Conservation (phyloP, 2,888 invertebrate species). For the Tortrix viridana region DNA sequence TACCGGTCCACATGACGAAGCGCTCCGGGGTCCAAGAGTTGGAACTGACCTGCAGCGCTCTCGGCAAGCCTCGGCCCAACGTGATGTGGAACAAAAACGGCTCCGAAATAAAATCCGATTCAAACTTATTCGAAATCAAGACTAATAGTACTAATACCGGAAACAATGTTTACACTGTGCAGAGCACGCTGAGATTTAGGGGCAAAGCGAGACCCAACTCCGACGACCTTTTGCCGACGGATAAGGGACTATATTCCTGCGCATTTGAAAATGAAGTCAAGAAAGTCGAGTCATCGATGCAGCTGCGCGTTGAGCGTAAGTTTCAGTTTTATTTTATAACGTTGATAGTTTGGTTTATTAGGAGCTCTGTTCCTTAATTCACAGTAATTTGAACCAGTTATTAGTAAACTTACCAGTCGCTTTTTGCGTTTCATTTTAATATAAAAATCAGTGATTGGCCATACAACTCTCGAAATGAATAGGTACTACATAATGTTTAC, state of each 20-base stretch:
- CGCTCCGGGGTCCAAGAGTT: constrained; percentile 92
- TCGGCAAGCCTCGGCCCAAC: constrained; percentile 93
- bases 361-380: too few relatives aligned
- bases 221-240: constrained; percentile 91
- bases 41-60: constrained; percentile 92
- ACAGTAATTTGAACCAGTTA: too few relatives aligned
- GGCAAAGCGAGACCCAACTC: constrained; percentile 90
- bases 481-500: too few relatives aligned
- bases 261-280: constrained; percentile 95
- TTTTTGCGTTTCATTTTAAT: too few relatives aligned
- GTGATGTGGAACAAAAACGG: constrained; percentile 95
- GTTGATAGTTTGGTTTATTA: too few relatives aligned
- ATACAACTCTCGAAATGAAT: too few relatives aligned
- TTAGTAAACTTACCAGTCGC: too few relatives aligned
- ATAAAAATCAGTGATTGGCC: too few relatives aligned
- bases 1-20: constrained; percentile 92
- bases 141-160: constrained; percentile 90
- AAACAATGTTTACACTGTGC: constrained; percentile 92
- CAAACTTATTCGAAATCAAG: constrained; percentile 91
- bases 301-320: constrained; percentile 95
- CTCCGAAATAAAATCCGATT: constrained; percentile 89
- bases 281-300: constrained; percentile 94
- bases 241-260: constrained; percentile 94
- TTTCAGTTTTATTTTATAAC: constrained; percentile 47
- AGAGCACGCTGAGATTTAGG: constrained; percentile 91